Percentiles rank a stretch among this genome's conserved stretches.
Evolutionary conservation across 2,113 vertebrate genomes (phyloP).

Genomic region (Podilymbus podiceps): DNA sequence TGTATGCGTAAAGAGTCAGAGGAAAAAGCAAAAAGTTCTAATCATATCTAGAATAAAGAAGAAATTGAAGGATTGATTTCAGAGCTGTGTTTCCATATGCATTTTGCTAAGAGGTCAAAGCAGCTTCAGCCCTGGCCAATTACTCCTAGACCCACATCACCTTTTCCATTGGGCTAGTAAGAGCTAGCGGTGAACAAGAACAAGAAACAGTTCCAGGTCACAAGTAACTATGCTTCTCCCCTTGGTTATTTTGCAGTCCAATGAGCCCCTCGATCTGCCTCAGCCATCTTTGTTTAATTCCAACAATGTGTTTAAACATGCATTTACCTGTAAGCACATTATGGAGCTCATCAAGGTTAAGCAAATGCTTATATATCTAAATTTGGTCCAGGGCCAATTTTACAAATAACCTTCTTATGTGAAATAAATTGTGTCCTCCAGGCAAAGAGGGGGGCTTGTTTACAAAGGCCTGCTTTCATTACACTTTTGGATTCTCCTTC

Average conservation of each 20-base stretch:
- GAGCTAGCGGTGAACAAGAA: neutral
- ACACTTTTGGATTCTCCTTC: neutral
- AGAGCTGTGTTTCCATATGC: neutral
- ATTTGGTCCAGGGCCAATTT: neutral
- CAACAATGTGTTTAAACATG: neutral
- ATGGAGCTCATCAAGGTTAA: neutral
- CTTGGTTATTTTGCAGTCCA: neutral
- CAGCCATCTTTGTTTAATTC: neutral
- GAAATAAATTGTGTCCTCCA: neutral
- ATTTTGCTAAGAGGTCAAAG: neutral
- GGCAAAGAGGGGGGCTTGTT: neutral
- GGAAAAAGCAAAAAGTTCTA: neutral
- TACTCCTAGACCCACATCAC: neutral
- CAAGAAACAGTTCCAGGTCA: neutral
- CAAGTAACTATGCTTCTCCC: neutral
- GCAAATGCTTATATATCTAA: neutral
- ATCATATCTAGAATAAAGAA: neutral
- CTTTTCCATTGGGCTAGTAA: neutral
- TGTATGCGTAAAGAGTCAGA: neutral
- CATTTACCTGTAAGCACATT: slow-evolving; percentile 16
- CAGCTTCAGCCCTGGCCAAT: neutral
- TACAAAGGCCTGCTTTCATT: neutral
- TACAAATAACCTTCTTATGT: neutral
- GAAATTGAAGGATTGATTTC: neutral
- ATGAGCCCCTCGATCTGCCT: neutral